These are phyloP conservation scores for Parnassius glacialis DNA, from an alignment of 2,888 invertebrate genomes.

Conservation along the genomic window DNA sequence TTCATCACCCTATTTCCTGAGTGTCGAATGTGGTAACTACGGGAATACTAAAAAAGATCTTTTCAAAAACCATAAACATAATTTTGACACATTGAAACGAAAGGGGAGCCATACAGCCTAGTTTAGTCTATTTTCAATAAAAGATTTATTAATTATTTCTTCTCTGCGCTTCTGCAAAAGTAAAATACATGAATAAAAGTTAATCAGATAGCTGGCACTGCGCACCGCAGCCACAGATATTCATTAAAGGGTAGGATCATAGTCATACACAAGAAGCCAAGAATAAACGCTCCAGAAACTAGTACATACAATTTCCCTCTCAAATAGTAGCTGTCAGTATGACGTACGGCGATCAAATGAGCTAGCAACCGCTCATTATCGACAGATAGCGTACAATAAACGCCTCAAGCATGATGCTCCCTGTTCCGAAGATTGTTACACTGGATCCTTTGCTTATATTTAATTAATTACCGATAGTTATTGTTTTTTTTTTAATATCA, in stretches of 20 bases:
- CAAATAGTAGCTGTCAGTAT: conserved; percentile 16
- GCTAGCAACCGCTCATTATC: conserved; percentile 12
- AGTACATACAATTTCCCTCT: conserved; percentile 15
- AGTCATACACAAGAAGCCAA: conserved; percentile 1
- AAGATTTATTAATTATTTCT: too few relatives aligned
- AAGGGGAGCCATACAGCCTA: too few relatives aligned
- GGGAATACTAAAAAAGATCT: too few relatives aligned
- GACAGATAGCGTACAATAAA: conserved; percentile 10
- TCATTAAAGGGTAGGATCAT: conserved; percentile 12
- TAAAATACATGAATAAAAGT: too few relatives aligned
- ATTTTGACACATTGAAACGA: too few relatives aligned
- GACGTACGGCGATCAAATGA: conserved; percentile 23
- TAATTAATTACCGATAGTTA: too few relatives aligned
- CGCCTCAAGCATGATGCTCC: not conserved
- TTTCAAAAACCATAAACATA: too few relatives aligned
- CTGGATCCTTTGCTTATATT: not conserved
- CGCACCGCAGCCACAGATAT: conserved; percentile 3
- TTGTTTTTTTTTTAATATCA: too few relatives aligned
- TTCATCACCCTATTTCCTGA: too few relatives aligned
- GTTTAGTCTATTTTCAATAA: too few relatives aligned
- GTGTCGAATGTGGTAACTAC: too few relatives aligned
- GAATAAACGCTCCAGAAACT: not conserved
- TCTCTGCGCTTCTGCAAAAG: too few relatives aligned
- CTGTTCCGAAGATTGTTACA: not conserved
- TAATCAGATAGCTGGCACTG: conserved; percentile 9